A percentile compares a stretch with the other conserved stretches of the same genome.
Conservation (phyloP, 2,888 invertebrate genomes). For the Volucella bombylans region DNA sequence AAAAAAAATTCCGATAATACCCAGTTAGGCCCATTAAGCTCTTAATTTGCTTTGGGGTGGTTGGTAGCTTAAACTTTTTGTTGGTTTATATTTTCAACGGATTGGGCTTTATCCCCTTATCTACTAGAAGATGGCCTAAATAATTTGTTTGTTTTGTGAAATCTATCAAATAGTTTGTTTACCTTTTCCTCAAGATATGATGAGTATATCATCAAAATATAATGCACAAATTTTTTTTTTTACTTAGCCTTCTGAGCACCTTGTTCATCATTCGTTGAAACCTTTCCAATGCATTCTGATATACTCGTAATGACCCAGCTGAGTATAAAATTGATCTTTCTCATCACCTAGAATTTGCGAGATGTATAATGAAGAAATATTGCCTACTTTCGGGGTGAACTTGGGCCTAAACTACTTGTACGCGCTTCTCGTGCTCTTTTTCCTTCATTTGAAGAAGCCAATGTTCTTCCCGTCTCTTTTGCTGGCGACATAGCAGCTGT, state of each 20-base stretch:
- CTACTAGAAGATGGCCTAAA: not conserved
- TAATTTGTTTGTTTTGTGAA: slow-evolving; percentile 1
- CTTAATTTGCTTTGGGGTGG: too few relatives aligned
- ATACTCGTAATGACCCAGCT: not conserved
- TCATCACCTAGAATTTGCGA: not conserved
- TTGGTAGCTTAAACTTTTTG: too few relatives aligned
- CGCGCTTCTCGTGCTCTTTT: not conserved
- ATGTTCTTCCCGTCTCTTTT: too few relatives aligned
- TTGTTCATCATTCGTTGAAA: not conserved
- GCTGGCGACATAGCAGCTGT: too few relatives aligned
- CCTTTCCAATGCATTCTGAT: not conserved
- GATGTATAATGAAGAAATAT: not conserved
- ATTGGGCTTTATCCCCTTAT: not conserved
- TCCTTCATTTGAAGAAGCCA: not conserved
- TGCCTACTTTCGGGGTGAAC: too few relatives aligned
- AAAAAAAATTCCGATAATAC: not conserved
- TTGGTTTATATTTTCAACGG: not conserved
- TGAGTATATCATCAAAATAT: too few relatives aligned
- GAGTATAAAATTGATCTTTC: not conserved
- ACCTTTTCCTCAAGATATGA: too few relatives aligned
- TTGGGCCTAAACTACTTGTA: too few relatives aligned
- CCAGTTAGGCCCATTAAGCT: not conserved
- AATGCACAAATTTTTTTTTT: not conserved
- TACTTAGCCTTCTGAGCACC: not conserved
- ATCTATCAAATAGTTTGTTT: too few relatives aligned